Base-by-base conservation (phyloP, 2,113 vertebrate genomes). In the Uria lomvia region DNA sequence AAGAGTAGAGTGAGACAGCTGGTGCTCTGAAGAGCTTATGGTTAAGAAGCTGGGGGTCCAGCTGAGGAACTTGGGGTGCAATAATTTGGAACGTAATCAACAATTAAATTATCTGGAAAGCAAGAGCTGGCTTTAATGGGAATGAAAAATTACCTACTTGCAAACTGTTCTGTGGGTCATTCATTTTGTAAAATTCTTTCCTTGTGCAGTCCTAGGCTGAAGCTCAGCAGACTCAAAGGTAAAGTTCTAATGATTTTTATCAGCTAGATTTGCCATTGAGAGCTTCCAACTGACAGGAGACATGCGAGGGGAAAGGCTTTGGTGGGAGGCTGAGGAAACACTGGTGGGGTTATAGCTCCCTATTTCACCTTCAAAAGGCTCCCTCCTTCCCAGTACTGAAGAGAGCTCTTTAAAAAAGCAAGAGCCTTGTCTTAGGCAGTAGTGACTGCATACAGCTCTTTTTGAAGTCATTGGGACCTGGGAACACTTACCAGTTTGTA, bases 131-230 rank as follows among this genome's bases (percentile, higher is more conserved):
- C 40, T 95, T 76, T 79, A 56, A 21, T 56, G 5, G 47, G 60
- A 92, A 32, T 58, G 43, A 67, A 94, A 87, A 42, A 58, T 45
- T 45, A 65, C 15, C 43, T 68, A 43, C 17, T 34, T 81, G 43
- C 60, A 77, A 53, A 59, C 52, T 58, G 50, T 94, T 82, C 45
- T 43, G 19, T 85, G 36, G 47, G 60, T 90, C 68, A 75, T 74
- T 97, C 43, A 76, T 66, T 92, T 86, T 92, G 49, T 95, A 78
- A 91, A 82, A 78, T 78, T 92, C 49, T 94, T 94, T 53, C 58
- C 29, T 91, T 95, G 87, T 90, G 92, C 83, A 73, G 76, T 38
- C 81, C 58, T 96, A 73, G 91, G 92, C 84, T 95, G 86, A 94
- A 87, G 89, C 81, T 91, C 87, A 89, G 77, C 77, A 94, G 73